Conservation (phyloP, 2,888 invertebrate genomes). For the Campoplex capitator region DNA sequence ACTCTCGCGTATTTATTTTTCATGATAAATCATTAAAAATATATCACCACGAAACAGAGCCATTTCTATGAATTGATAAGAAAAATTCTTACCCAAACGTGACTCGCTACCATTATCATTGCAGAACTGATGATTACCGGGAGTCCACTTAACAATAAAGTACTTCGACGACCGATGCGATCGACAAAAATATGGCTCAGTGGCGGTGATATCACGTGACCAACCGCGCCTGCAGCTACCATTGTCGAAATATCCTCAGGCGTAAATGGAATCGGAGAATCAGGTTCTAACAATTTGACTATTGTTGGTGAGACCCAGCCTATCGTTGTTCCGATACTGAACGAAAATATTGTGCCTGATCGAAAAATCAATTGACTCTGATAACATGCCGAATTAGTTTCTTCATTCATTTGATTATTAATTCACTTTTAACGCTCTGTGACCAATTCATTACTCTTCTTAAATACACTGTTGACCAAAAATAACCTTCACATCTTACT, state of each 20-base stretch:
- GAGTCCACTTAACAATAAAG: constrained; percentile 72
- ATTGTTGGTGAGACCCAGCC: constrained; percentile 78
- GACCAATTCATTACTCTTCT: background rate
- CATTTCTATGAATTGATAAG: background rate
- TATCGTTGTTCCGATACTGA: constrained; percentile 71
- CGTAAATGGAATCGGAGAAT: constrained; percentile 73
- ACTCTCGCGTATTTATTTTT: background rate
- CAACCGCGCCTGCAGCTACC: constrained; percentile 71
- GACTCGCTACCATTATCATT: constrained; percentile 71
- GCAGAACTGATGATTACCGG: constrained; percentile 73
- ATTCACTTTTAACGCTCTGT: background rate
- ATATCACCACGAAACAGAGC: background rate
- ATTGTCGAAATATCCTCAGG: constrained; percentile 73
- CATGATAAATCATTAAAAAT: background rate
- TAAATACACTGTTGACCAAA: background rate
- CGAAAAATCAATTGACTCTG: constrained; percentile 4
- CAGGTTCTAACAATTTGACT: constrained; percentile 72
- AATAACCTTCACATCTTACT: too few species aligned
- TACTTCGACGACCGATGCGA: constrained; percentile 74
- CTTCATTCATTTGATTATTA: background rate
- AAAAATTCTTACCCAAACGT: constrained; percentile 72
- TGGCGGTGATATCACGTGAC: constrained; percentile 72
- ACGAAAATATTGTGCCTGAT: constrained; percentile 68
- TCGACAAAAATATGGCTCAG: constrained; percentile 72
- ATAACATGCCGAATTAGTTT: background rate